phyloP scores from a whole-genome alignment of 2,797 vertebrate genomes.

The Diceros bicornis region DNA sequence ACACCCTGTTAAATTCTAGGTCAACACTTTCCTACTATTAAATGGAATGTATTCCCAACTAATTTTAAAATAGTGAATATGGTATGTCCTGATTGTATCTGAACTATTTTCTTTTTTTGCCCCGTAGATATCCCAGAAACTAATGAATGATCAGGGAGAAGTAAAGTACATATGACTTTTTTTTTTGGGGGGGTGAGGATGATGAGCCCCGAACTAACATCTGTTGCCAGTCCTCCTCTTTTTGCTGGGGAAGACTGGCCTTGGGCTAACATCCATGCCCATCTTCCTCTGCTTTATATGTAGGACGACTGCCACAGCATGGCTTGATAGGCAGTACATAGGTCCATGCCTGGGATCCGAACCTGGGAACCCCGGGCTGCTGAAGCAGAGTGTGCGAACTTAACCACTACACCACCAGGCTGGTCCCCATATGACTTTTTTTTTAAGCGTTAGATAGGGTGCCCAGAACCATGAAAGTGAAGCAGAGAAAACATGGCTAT shows the following conservation, averaged over 20 bases:
- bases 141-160: constrained; percentile 3
- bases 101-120: background rate
- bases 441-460: constrained; percentile 2
- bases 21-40: constrained; percentile 14
- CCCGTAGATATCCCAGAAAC: background rate
- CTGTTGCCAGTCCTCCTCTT: too few species aligned
- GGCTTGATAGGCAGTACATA: too few species aligned
- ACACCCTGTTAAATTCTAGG: background rate
- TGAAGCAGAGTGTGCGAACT: too few species aligned
- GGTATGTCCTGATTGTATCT: background rate
- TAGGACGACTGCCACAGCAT: too few species aligned
- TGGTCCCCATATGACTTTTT: background rate
- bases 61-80: constrained; percentile 44
- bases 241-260: too few species aligned
- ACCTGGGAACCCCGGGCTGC: too few species aligned
- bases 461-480: background rate
- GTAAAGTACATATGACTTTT: background rate
- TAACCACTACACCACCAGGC: too few species aligned
- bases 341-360: too few species aligned
- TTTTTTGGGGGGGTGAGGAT: background rate
- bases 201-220: too few species aligned
- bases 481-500: background rate
- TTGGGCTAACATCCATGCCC: too few species aligned
- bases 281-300: too few species aligned
- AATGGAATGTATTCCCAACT: background rate